Conservation (phyloP, 2,888 invertebrate genomes). For the Toxonevra muliebris region DNA sequence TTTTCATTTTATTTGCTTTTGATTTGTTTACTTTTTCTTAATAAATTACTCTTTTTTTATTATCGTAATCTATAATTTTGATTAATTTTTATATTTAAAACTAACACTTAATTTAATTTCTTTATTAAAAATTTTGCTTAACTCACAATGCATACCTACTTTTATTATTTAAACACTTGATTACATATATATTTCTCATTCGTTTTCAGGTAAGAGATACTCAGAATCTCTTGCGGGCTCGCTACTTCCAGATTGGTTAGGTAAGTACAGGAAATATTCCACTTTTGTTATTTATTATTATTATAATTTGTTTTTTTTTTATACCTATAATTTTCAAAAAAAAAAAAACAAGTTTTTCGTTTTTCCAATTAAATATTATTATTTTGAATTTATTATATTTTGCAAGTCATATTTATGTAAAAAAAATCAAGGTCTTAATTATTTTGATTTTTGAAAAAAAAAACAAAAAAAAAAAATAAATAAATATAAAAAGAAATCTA, state of each 20-base stretch:
- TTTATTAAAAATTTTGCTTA: not conserved
- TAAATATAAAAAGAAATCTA: too few relatives aligned
- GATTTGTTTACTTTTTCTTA: slow-evolving; percentile 14
- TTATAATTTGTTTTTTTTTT: slow-evolving; percentile 41
- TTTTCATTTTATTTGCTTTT: slow-evolving; percentile 13
- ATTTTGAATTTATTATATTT: slow-evolving; percentile 45
- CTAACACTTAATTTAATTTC: slow-evolving; percentile 14
- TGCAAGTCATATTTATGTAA: slow-evolving; percentile 46
- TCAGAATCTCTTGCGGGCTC: slow-evolving; percentile 68
- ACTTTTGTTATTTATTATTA: slow-evolving; percentile 44
- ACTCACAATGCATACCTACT: too few relatives aligned
- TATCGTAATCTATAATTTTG: slow-evolving; percentile 12
- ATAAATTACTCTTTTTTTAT: slow-evolving; percentile 5
- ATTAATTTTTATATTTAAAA: too few relatives aligned
- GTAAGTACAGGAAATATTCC: slow-evolving; percentile 59
- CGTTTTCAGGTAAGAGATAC: slow-evolving; percentile 66
- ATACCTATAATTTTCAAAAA: slow-evolving; percentile 41
- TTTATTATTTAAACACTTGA: slow-evolving; percentile 17
- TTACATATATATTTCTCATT: slow-evolving; percentile 28
- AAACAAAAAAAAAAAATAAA: too few relatives aligned
- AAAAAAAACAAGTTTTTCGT: slow-evolving; percentile 27
- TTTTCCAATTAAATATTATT: slow-evolving; percentile 35
- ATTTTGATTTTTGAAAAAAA: not conserved
- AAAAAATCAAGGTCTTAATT: not conserved
- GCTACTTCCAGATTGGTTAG: slow-evolving; percentile 66